A percentile compares a stretch with the other conserved stretches of the same genome.
phyloP scores from a whole-genome alignment of 2,797 vertebrate species.

The Pantherophis alleghaniensis region DNA sequence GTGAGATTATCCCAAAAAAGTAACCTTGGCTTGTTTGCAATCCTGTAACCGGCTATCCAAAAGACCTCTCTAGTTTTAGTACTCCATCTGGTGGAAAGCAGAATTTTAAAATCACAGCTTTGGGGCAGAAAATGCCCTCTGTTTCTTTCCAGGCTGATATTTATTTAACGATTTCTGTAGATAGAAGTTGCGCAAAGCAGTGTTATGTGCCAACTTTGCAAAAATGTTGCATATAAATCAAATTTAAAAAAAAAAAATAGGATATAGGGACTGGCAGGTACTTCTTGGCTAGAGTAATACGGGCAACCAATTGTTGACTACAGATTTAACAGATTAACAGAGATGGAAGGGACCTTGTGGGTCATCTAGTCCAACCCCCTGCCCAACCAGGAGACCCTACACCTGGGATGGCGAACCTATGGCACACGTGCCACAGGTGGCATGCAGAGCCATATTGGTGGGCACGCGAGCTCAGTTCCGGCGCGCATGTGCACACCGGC shows the following conservation, averaged over 20 bases:
- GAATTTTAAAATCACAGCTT: neutral
- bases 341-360: too few relatives aligned
- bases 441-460: too few relatives aligned
- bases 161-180: neutral
- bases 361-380: too few relatives aligned
- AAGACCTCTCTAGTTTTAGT: neutral
- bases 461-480: too few relatives aligned
- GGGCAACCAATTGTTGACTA: neutral
- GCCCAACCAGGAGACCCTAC: too few relatives aligned
- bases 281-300: neutral
- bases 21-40: neutral
- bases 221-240: neutral
- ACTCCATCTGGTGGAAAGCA: constrained; percentile 20
- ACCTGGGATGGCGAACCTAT: too few relatives aligned
- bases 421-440: too few relatives aligned
- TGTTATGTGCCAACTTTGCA: neutral
- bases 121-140: neutral
- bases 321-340: too few relatives aligned
- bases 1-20: neutral
- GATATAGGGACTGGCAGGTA: neutral
- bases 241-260: neutral
- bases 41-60: neutral
- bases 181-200: neutral
- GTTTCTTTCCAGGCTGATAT: neutral
- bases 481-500: too few relatives aligned